A percentile compares a stretch with the other conserved stretches of the same genome.
phyloP scores from a whole-genome alignment of 2,113 vertebrate genomes.

The Cyphomyrus plagiostoma region DNA sequence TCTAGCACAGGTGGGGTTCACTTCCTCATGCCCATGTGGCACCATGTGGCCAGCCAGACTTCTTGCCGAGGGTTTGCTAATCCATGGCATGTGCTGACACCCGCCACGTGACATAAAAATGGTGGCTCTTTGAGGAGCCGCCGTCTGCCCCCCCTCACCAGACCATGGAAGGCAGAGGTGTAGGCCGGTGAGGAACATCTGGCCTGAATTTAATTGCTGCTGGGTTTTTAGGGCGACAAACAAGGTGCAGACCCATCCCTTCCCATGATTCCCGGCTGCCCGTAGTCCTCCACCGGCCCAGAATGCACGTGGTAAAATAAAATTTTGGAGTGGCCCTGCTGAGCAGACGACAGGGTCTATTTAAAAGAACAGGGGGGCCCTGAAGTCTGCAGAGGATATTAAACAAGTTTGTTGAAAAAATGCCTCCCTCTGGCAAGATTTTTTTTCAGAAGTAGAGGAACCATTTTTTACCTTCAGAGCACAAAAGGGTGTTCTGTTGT shows the following conservation, averaged over 20 bases:
- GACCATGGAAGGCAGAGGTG: conserved; percentile 50
- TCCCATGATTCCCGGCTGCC: conserved; percentile 42
- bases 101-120: conserved; percentile 48
- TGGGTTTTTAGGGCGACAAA: conserved; percentile 62
- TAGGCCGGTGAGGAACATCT: conserved; percentile 63
- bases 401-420: conserved; percentile 61
- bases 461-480: conserved; percentile 59
- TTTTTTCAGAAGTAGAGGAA: conserved; percentile 50
- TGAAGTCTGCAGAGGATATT: conserved; percentile 70
- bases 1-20: neutral
- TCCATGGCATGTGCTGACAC: conserved; percentile 45
- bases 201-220: conserved; percentile 63
- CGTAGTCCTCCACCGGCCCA: neutral
- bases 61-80: conserved; percentile 50
- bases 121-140: conserved; percentile 42
- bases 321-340: conserved; percentile 57
- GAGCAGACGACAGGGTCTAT: conserved; percentile 60
- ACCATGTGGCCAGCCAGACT: conserved; percentile 10
- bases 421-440: conserved; percentile 48
- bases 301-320: conserved; percentile 45
- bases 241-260: conserved; percentile 56
- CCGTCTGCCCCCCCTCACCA: conserved; percentile 42
- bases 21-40: conserved; percentile 41
- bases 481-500: conserved; percentile 36
- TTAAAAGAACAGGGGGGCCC: conserved; percentile 47